Conservation (phyloP, 2,113 vertebrate species). For the Leptobrachium ailaonicum region DNA sequence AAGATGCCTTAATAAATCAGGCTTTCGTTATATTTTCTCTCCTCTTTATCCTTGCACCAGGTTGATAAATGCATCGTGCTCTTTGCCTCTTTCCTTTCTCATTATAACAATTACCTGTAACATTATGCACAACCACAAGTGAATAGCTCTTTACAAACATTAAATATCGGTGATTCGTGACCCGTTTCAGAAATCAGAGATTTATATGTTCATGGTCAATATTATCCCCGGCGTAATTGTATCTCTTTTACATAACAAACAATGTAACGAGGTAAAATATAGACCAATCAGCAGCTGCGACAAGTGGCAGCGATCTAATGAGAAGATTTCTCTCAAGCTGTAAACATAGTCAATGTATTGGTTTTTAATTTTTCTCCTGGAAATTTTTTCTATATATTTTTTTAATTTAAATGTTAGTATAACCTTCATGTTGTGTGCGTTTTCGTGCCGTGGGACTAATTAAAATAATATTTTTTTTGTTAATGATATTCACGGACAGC, state of each 20-base stretch:
- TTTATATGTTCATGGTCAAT: conserved; percentile 44
- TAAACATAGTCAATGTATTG: conserved; percentile 29
- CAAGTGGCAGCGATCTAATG: conserved; percentile 34
- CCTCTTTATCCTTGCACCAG: neutral
- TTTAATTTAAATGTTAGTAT: neutral
- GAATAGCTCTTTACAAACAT: conserved; percentile 37
- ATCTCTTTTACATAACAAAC: conserved; percentile 41
- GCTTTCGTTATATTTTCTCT: too few species aligned
- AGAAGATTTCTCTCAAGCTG: conserved; percentile 38
- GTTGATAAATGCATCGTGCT: conserved; percentile 18
- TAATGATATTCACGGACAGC: neutral
- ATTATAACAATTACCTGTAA: conserved; percentile 30
- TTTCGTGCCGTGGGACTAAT: conserved; percentile 37
- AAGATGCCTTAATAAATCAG: too few species aligned
- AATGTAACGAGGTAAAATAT: conserved; percentile 36
- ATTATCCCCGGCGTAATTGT: conserved; percentile 28
- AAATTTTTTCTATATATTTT: conserved; percentile 4
- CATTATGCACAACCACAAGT: conserved; percentile 45
- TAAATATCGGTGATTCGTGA: conserved; percentile 46
- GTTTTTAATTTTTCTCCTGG: conserved; percentile 43
- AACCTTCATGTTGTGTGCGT: conserved; percentile 18
- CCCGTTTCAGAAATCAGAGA: conserved; percentile 27
- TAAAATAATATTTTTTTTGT: conserved; percentile 24
- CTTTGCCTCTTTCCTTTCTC: neutral
- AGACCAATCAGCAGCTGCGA: conserved; percentile 35